Conservation (phyloP, 1,140 invertebrate genomes). For the Ooceraea biroi region DNA sequence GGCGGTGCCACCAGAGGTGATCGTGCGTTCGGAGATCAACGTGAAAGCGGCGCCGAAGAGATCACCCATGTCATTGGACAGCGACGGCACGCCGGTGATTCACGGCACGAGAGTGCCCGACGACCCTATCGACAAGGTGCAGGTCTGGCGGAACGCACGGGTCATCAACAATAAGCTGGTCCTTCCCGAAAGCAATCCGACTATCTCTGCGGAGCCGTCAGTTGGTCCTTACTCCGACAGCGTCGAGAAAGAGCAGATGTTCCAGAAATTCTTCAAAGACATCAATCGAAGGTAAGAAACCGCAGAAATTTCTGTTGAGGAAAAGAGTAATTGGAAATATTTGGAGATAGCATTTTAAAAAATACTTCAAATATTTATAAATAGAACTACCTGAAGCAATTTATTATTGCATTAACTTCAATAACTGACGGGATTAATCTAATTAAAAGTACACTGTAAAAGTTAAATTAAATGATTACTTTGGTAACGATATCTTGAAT, state of each 20-base stretch:
- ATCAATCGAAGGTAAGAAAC: conserved; percentile 80
- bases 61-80: conserved; percentile 85
- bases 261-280: conserved; percentile 81
- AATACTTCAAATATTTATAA: no score
- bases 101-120: conserved; percentile 93
- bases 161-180: conserved; percentile 93
- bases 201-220: neutral
- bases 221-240: conserved; percentile 34
- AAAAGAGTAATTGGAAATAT: no score
- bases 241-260: conserved; percentile 71
- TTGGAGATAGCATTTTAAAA: no score
- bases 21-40: conserved; percentile 87
- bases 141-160: conserved; percentile 94
- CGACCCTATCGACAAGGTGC: conserved; percentile 91
- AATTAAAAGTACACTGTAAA: no score
- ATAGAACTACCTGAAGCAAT: no score
- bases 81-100: conserved; percentile 92
- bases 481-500: neutral
- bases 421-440: no score
- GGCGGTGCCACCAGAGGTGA: conserved; percentile 89
- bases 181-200: conserved; percentile 77
- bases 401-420: no score
- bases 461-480: neutral
- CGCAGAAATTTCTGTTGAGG: neutral
- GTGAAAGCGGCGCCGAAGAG: conserved; percentile 79